Evolutionary conservation across 2,888 invertebrate genomes (phyloP).

Genomic region (Ochropleura plecta): DNA sequence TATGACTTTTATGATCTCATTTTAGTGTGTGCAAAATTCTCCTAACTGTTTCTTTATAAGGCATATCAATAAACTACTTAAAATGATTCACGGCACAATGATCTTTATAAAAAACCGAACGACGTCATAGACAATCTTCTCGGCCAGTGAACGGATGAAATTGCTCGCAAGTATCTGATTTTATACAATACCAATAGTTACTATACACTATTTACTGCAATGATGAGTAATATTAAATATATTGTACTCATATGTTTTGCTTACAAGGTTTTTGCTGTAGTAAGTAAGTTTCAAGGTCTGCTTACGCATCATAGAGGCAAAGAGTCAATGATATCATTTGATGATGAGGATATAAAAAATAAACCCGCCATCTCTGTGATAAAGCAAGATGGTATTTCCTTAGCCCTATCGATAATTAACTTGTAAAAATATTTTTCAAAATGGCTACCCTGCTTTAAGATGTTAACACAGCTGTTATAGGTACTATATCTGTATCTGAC

Average conservation of each 20-base stretch:
- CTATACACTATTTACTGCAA: constrained; percentile 17
- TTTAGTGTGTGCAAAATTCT: constrained; percentile 7
- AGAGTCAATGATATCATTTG: constrained; percentile 43
- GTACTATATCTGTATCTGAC: constrained; percentile 48
- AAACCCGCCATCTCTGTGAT: neutral
- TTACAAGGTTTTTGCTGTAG: constrained; percentile 35
- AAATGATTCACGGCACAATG: constrained; percentile 59
- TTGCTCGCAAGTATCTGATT: constrained; percentile 70
- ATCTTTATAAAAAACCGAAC: constrained; percentile 61
- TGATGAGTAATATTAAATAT: constrained; percentile 35
- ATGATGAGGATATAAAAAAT: constrained; percentile 7
- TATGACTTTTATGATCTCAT: neutral
- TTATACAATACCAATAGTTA: constrained; percentile 28
- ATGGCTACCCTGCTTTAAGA: constrained; percentile 21
- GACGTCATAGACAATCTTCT: constrained; percentile 77
- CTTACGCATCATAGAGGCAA: constrained; percentile 35
- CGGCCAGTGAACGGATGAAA: constrained; percentile 76
- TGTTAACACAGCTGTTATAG: constrained; percentile 58
- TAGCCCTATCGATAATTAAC: neutral
- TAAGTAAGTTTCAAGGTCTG: constrained; percentile 37
- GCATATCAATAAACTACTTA: constrained; percentile 47
- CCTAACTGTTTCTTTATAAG: constrained; percentile 21
- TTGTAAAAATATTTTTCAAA: constrained; percentile 19
- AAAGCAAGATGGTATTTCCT: constrained; percentile 27
- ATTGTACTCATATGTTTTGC: constrained; percentile 37